These are phyloP conservation scores for Diarsia rubi DNA, from an alignment of 2,888 invertebrate species.

Conservation along the genomic window DNA sequence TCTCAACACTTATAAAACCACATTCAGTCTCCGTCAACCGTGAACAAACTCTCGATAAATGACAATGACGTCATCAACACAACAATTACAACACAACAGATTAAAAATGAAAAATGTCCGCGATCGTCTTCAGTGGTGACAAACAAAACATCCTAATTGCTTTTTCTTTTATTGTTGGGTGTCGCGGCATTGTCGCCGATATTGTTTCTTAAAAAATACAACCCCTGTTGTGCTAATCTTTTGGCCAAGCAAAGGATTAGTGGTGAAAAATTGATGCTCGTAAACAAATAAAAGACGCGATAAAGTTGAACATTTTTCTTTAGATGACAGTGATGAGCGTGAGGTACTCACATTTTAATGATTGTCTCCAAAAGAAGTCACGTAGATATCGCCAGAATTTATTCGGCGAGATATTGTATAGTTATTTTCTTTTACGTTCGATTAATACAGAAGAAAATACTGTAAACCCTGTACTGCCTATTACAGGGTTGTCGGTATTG, in stretches of 20 bases:
- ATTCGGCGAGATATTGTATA: not conserved
- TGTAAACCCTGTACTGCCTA: not conserved
- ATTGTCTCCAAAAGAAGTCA: not conserved
- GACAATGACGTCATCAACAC: slow-evolving; percentile 74
- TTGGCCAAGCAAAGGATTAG: slow-evolving; percentile 77
- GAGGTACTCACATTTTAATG: slow-evolving; percentile 27
- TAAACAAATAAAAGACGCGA: slow-evolving; percentile 77
- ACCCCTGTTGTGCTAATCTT: slow-evolving; percentile 75
- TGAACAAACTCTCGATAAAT: slow-evolving; percentile 70
- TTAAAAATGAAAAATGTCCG: slow-evolving; percentile 80
- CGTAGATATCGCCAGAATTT: not conserved
- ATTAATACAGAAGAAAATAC: not conserved
- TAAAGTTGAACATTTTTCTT: slow-evolving; percentile 59
- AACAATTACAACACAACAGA: slow-evolving; percentile 75
- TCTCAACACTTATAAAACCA: slow-evolving; percentile 47
- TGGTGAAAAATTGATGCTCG: slow-evolving; percentile 70
- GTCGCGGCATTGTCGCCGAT: slow-evolving; percentile 74
- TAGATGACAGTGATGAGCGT: slow-evolving; percentile 43
- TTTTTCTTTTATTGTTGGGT: slow-evolving; percentile 75
- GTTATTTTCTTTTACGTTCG: not conserved
- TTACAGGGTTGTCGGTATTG: too few relatives aligned
- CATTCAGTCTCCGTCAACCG: slow-evolving; percentile 67
- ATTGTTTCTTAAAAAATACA: slow-evolving; percentile 77
- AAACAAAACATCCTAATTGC: slow-evolving; percentile 83
- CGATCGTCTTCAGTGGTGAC: slow-evolving; percentile 64